Percentiles rank a stretch among this genome's conserved stretches.
Evolutionary conservation across 1,140 invertebrate genomes (phyloP).

Genomic region (Nymphalis io): DNA sequence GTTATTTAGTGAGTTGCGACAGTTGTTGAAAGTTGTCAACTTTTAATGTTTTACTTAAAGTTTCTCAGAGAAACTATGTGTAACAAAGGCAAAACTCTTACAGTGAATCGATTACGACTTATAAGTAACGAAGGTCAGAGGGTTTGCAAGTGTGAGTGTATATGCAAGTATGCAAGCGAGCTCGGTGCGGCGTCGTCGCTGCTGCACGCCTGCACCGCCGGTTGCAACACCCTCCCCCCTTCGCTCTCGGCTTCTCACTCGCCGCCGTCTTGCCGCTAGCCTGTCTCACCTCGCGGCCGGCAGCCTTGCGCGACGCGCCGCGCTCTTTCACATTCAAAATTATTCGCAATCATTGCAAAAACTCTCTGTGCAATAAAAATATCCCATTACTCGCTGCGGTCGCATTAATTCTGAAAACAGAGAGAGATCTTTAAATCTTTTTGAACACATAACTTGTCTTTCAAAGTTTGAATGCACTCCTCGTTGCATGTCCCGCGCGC

Average conservation of each 20-base stretch:
- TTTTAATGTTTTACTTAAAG: constrained; percentile 28
- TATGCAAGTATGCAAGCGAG: constrained; percentile 79
- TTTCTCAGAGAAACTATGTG: constrained; percentile 36
- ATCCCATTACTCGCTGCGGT: constrained; percentile 66
- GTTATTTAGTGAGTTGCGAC: neutral
- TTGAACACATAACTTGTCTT: constrained; percentile 70
- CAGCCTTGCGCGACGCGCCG: constrained; percentile 80
- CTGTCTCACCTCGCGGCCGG: constrained; percentile 78
- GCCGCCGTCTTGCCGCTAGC: constrained; percentile 78
- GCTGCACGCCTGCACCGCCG: constrained; percentile 79
- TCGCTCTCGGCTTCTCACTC: constrained; percentile 78
- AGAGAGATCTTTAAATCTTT: constrained; percentile 71
- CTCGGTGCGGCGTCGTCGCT: constrained; percentile 79
- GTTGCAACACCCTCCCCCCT: constrained; percentile 78
- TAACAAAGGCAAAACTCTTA: constrained; percentile 68
- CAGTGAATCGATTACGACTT: constrained; percentile 72
- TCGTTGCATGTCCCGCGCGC: constrained; percentile 85
- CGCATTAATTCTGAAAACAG: constrained; percentile 68
- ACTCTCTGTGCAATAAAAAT: constrained; percentile 79
- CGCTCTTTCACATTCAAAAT: constrained; percentile 80
- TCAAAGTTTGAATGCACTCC: constrained; percentile 81
- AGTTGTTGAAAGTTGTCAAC: constrained; percentile 2
- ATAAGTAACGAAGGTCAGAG: constrained; percentile 77
- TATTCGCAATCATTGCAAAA: constrained; percentile 80
- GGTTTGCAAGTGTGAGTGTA: constrained; percentile 74